Evolutionary conservation across 2,797 vertebrate species (phyloP).

Genomic region (Avahi laniger): DNA sequence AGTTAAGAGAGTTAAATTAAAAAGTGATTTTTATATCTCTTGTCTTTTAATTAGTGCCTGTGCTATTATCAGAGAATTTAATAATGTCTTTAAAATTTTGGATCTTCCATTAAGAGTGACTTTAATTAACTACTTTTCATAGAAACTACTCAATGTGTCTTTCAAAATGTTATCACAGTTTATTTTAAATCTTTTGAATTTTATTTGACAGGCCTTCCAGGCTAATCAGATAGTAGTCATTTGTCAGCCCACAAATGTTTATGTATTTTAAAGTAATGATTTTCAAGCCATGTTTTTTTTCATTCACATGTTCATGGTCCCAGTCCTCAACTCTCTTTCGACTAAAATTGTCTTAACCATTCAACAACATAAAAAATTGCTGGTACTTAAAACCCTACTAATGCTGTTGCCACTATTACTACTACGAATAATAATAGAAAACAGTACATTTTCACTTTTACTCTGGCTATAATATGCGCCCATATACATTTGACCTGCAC

Average conservation of each 20-base stretch:
- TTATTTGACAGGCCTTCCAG: background rate
- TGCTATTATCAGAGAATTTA: slow-evolving; percentile 59
- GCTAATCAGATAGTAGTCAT: background rate
- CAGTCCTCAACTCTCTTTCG: background rate
- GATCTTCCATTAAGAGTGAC: slow-evolving; percentile 43
- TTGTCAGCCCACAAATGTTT: background rate
- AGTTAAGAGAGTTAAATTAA: slow-evolving; percentile 56
- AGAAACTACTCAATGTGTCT: background rate
- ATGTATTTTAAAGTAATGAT: background rate
- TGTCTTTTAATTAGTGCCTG: slow-evolving; percentile 75
- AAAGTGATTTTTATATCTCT: slow-evolving; percentile 68
- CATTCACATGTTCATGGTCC: background rate
- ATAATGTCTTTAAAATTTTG: slow-evolving; percentile 60
- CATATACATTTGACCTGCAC: background rate
- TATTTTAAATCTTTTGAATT: slow-evolving; percentile 41
- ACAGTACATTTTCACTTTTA: background rate
- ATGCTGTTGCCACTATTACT: background rate
- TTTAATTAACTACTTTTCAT: slow-evolving; percentile 58
- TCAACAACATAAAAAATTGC: background rate
- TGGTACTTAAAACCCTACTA: background rate
- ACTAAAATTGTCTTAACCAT: background rate
- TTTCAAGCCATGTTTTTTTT: background rate
- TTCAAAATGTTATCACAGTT: slow-evolving; percentile 53
- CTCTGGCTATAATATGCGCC: background rate
- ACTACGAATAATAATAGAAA: background rate